Evolutionary conservation across 1,140 invertebrate genomes (phyloP), one percentile per base, ranked within the genome.

Genomic region (Aleiodes sp.): DNA sequence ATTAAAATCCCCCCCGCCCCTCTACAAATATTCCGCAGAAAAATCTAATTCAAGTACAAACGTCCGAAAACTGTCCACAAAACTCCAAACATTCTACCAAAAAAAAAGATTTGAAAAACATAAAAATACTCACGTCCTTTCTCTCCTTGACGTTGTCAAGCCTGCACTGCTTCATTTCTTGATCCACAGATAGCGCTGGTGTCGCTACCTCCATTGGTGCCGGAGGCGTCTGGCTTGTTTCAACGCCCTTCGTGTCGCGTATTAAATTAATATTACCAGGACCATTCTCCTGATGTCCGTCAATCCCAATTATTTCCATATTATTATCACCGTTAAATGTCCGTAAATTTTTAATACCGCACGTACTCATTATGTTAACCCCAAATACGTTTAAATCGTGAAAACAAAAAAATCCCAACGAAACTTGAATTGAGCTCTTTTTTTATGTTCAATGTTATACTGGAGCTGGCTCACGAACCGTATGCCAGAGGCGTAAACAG

Each of bases 401-500:
- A n/a, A n/a, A n/a, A n/a, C n/a, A n/a, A n/a, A n/a, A n/a, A n/a
- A n/a, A n/a, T n/a, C 29, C 46, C 33, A 70, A 46, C 46, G 56
- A 60, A 64, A 60, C 70, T 76, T 74, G 78, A 72, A 24, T 43
- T 43, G 21, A 52, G n/a, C n/a, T n/a, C n/a, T n/a, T n/a, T n/a
- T n/a, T n/a, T n/a, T n/a, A n/a, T n/a, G n/a, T n/a, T n/a, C 4
- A 35, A 7, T 52, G 46, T 16, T 24, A 6, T 46, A 12, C 37
- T 37, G 41, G 57, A 46, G 29, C 37, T 46, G 24, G n/a, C 39
- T 68, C 28, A 62, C 59, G 65, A 80, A 70, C 76, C 76, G 76
- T 82, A 80, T 79, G 74, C 78, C 72, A 74, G 73, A 70, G 75
- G 78, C 75, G 80, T 81, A 81, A 80, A 81, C 79, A 78, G 78